Percentiles rank a stretch among this genome's conserved stretches.
These are phyloP conservation scores for Sebastes diaconus DNA, from an alignment of 2,797 vertebrate genomes.

Conservation along the genomic window DNA sequence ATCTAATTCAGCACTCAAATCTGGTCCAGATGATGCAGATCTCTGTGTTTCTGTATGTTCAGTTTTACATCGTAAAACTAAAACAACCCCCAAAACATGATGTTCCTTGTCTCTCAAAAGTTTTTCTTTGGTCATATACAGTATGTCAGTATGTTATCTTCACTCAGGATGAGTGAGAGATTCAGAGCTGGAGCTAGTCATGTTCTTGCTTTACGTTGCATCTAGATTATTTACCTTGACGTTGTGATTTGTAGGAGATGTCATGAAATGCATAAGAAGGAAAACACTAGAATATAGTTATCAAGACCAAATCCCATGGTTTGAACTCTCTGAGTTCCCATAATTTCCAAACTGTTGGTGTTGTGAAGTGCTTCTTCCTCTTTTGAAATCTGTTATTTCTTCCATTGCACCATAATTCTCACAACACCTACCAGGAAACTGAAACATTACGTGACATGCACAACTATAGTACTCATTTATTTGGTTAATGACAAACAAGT, in stretches of 20 bases:
- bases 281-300: background rate
- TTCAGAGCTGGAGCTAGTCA: background rate
- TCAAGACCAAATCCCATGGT: background rate
- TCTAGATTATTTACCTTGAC: background rate
- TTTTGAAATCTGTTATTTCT: background rate
- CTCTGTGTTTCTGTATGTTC: background rate
- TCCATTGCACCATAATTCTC: background rate
- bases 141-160: background rate
- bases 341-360: background rate
- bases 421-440: background rate
- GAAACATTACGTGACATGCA: background rate
- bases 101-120: background rate
- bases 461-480: background rate
- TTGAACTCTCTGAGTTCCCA: background rate
- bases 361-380: background rate
- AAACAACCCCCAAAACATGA: background rate
- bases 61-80: background rate
- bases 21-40: background rate
- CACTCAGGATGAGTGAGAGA: background rate
- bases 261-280: background rate
- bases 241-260: background rate
- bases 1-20: background rate
- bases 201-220: background rate
- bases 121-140: background rate
- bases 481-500: background rate